Evolutionary conservation across 2,888 invertebrate genomes (phyloP).

Genomic region (Latrodectus elegans): DNA sequence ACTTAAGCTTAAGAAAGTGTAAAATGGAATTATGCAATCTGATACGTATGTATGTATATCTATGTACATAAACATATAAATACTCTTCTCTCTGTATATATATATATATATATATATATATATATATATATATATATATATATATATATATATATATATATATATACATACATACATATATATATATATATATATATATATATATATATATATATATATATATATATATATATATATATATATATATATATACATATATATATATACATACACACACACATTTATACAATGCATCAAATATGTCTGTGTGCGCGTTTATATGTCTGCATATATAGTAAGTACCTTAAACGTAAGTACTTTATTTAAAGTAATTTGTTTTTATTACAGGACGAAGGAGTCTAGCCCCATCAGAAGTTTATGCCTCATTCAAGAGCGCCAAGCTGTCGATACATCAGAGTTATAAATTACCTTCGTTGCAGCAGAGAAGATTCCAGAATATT

Average conservation of each 20-base stretch:
- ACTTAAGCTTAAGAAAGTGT: too few species aligned
- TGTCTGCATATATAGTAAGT: neutral
- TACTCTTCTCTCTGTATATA: slow-evolving; percentile 14
- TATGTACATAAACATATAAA: slow-evolving; percentile 22
- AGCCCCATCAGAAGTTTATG: slow-evolving; percentile 51
- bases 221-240: slow-evolving; percentile 30
- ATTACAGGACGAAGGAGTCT: slow-evolving; percentile 50
- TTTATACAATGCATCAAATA: slow-evolving; percentile 7
- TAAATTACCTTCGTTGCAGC: neutral
- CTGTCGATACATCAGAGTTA: slow-evolving; percentile 38
- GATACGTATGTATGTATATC: slow-evolving; percentile 24
- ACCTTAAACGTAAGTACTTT: neutral
- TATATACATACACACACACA: slow-evolving; percentile 22
- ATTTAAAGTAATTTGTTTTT: neutral
- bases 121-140: slow-evolving; percentile 32
- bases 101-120: slow-evolving; percentile 35
- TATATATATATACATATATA: slow-evolving; percentile 18
- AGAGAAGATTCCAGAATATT: neutral
- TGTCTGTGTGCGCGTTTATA: neutral
- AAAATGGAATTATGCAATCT: too few species aligned
- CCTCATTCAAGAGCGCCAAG: slow-evolving; percentile 34
- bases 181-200: slow-evolving; percentile 41
- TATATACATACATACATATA: slow-evolving; percentile 34
- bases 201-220: slow-evolving; percentile 41
- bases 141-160: slow-evolving; percentile 35